Conservation (phyloP, 2,888 invertebrate genomes). For the Magallana nippona region DNA sequence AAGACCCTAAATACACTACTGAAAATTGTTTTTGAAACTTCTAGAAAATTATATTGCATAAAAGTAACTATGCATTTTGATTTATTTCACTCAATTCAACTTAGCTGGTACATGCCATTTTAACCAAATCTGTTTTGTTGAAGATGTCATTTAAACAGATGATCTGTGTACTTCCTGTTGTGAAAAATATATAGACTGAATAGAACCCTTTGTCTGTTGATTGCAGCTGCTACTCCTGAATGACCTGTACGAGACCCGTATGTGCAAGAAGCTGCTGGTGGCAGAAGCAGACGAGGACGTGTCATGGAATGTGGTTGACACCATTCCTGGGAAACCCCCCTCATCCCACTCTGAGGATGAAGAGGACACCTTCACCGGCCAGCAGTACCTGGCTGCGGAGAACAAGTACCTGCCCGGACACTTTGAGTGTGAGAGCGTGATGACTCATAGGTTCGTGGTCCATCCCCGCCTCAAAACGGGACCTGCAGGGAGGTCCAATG, state of each 20-base stretch:
- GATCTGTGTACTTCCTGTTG: too few relatives aligned
- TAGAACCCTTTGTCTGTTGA: not conserved
- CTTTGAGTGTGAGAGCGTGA: constrained; percentile 88
- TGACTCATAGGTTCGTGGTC: constrained; percentile 86
- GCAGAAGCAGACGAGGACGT: constrained; percentile 83
- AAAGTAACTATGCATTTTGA: too few relatives aligned
- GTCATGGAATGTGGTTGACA: constrained; percentile 68
- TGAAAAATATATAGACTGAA: too few relatives aligned
- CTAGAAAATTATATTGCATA: too few relatives aligned
- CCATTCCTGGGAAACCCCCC: not conserved
- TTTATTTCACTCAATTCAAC: too few relatives aligned
- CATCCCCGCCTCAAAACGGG: constrained; percentile 86
- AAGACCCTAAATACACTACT: too few relatives aligned
- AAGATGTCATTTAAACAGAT: too few relatives aligned
- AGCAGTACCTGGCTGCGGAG: constrained; percentile 80
- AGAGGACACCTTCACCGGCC: constrained; percentile 71
- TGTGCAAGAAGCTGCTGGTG: constrained; percentile 86
- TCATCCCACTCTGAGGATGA: constrained; percentile 52
- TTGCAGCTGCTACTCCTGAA: constrained; percentile 85
- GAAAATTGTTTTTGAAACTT: too few relatives aligned
- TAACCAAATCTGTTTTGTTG: too few relatives aligned
- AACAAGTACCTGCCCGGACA: constrained; percentile 83
- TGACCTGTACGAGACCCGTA: constrained; percentile 85
- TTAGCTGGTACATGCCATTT: too few relatives aligned
- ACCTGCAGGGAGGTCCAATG: constrained; percentile 56